Evolutionary conservation across 1,140 invertebrate genomes (phyloP), one percentile per base, ranked within the genome.

Genomic region (Calliphora vicina): DNA sequence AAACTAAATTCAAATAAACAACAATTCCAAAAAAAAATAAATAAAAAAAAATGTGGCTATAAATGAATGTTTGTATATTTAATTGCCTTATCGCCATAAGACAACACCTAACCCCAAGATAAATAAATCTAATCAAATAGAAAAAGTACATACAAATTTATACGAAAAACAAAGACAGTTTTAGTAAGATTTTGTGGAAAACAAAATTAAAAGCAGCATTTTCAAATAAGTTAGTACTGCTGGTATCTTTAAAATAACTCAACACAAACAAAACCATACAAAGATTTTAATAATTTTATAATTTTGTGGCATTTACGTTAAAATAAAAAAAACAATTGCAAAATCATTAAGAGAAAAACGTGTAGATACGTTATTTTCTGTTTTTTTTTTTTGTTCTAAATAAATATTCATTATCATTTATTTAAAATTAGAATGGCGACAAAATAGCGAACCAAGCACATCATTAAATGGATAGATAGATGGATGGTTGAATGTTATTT

Each of bases 311-410:
- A 17, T 57, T 67, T n/a, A n/a, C n/a, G n/a, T n/a, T n/a, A n/a
- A n/a, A n/a, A n/a, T n/a, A n/a, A n/a, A 67, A 23, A 67, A 67
- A 67, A 67, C 61, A 67, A 67, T 67, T 67, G 61, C 61, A n/a
- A 67, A 67, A 67, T 67, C 61, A 25, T 25, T 12, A 67, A 0
- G 20, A 67, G 25, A 20, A 25, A 57, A 20, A 10, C 6, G 9
- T 67, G 1, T 67, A 67, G 1, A 6, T 67, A 67, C 50, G 4
- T 61, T 61, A 61, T 17, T 15, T 17, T 61, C 50, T 13, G n/a
- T n/a, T n/a, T 61, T 61, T 61, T 17, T 61, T 61, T 61, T 25
- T 67, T 23, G n/a, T 67, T 20, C 23, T 10, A 67, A 67, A 23
- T 67, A 67, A 67, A 67, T 23, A 67, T 67, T 67, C 61, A 67